Base-by-base conservation (phyloP, 1,140 invertebrate species). In the Dreissena rostriformis region DNA sequence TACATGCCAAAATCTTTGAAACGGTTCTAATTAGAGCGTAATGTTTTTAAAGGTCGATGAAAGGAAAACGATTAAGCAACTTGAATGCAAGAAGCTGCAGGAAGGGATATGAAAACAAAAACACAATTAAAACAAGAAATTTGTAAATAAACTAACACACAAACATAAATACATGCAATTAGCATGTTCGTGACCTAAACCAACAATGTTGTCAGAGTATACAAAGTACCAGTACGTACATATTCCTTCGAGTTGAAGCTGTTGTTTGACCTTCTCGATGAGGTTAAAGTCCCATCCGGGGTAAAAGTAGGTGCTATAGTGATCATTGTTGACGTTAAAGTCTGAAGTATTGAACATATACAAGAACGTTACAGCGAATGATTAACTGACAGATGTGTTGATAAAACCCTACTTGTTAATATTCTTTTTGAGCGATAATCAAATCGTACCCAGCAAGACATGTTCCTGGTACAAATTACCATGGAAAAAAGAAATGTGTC, bases 261-360 rank as follows among this genome's bases (percentile, higher is more conserved):
- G 12, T 55, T 51, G 15, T 75, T 28, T 28, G 51, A 19, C 22
- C 4, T 76, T 26, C 24, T 51, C 28, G 4, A 61, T 28, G 29
- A 85, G 49, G 14, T 81, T 66, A 11, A 22, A 22, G 51, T 85
- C 84, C 84, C 84, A 85, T 8, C 84, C 78, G 24, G 51, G 51
- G 66, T 73, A 86, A 49, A 39, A 86, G 49, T 86, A 67, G 15
- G 8, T 65, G 39, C 52, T 63, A 15, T 55, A 86, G 5, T 72
- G 19, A 7, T 70, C 61, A n/a, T 68, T 74, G n/a, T 77, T 51
- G 26, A 71, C 77, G 55, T 51, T 76, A 24, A 0, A 51, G 11
- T 76, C 78, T 86, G 19, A 14, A 57, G 72, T 51, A 72, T 61
- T 57, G 29, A 8, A 19, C 7, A 29, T 15, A 52, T 12, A 51